A percentile compares a stretch with the other conserved stretches of the same genome.
phyloP scores from a whole-genome alignment of 2,113 vertebrate species.

The Pica pica region DNA sequence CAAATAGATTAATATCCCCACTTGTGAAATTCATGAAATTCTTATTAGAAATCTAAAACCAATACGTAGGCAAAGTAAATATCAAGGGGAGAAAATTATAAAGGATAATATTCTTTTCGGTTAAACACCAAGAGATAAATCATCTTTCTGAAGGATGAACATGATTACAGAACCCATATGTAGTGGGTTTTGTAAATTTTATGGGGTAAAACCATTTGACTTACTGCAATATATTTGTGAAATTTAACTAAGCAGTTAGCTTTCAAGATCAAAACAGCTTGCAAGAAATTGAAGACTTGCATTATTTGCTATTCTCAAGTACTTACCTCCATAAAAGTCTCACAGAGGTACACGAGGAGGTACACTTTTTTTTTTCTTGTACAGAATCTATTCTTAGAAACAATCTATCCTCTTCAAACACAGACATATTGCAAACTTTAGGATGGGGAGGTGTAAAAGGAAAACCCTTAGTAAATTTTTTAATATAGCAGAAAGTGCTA shows the following conservation, averaged over 20 bases:
- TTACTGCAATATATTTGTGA: not conserved
- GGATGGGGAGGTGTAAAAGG: not conserved
- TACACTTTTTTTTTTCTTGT: not conserved
- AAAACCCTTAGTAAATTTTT: not conserved
- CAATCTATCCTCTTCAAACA: not conserved
- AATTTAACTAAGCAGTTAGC: not conserved
- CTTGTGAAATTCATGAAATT: not conserved
- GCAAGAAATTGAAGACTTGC: not conserved
- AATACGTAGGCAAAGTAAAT: not conserved
- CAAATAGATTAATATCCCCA: not conserved
- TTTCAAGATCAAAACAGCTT: not conserved
- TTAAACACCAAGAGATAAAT: conserved; percentile 29
- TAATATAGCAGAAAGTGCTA: not conserved
- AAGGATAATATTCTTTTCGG: not conserved
- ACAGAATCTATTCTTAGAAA: not conserved
- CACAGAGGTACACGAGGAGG: not conserved
- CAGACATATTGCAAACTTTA: not conserved
- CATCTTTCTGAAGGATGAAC: not conserved
- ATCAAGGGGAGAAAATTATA: not conserved
- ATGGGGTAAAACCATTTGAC: not conserved
- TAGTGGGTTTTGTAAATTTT: not conserved
- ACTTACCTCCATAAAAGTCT: not conserved
- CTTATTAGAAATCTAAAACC: not conserved
- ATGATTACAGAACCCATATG: not conserved
- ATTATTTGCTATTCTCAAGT: not conserved